Conservation (phyloP, 1,140 invertebrate species). For the Oryzaephilus surinamensis region DNA sequence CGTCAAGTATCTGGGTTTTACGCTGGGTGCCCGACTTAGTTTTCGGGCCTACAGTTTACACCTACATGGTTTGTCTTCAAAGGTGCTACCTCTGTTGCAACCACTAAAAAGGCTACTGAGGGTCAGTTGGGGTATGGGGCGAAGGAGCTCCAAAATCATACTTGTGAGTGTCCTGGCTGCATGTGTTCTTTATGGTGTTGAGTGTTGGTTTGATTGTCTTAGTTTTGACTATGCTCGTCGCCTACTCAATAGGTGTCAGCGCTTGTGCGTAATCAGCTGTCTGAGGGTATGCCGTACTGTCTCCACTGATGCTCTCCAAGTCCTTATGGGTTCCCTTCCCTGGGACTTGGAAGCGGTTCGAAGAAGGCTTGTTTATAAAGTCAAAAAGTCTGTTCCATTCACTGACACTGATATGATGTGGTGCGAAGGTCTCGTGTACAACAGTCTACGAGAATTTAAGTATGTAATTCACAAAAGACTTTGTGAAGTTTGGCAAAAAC, state of each 20-base stretch:
- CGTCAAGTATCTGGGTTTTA: conserved; percentile 14
- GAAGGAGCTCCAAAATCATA: conserved; percentile 9
- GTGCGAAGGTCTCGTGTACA: neutral
- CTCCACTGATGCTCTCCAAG: conserved; percentile 17
- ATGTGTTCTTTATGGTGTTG: conserved; percentile 21
- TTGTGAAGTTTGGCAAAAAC: too few species aligned
- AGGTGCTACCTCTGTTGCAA: conserved; percentile 11
- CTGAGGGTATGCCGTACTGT: conserved; percentile 18
- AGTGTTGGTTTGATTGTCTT: conserved; percentile 17
- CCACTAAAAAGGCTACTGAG: conserved; percentile 5
- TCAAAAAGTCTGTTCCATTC: too few species aligned
- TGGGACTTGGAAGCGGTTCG: conserved; percentile 13
- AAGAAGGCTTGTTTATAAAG: neutral
- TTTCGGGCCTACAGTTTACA: conserved; percentile 1
- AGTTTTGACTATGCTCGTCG: neutral
- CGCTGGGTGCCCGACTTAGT: neutral
- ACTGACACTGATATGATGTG: too few species aligned
- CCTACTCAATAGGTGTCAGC: conserved; percentile 16
- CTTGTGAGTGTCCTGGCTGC: conserved; percentile 24
- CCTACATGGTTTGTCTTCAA: neutral
- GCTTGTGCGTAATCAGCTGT: conserved; percentile 15
- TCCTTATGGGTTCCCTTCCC: conserved; percentile 10
- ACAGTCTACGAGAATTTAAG: too few species aligned
- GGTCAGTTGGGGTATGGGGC: conserved; percentile 14
- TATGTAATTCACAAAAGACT: too few species aligned